Conservation (phyloP, 2,888 invertebrate species). For the Rhyacophila evoluta region DNA sequence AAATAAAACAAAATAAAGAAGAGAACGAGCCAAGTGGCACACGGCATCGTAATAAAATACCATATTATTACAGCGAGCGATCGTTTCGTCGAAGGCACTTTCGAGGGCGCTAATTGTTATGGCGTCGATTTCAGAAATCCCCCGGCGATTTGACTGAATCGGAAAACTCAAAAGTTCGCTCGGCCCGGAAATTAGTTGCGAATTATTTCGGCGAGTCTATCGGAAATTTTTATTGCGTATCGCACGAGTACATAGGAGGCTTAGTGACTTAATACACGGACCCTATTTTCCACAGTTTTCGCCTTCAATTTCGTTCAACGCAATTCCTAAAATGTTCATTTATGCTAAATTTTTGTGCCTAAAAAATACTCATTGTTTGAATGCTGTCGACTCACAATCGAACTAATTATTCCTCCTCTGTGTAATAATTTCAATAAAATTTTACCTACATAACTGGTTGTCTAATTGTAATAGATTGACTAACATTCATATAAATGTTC, state of each 20-base stretch:
- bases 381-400: no score
- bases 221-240: conserved; percentile 1
- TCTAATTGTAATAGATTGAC: no score
- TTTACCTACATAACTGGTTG: no score
- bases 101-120: background rate
- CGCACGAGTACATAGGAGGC: background rate
- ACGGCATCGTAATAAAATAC: conserved; percentile 10
- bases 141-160: background rate
- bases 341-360: no score
- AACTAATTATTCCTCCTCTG: no score
- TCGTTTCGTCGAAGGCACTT: background rate
- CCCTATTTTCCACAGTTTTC: no score
- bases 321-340: no score
- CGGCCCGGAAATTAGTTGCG: conserved; percentile 20
- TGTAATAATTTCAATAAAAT: no score
- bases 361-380: no score
- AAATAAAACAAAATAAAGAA: background rate
- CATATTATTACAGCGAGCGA: background rate
- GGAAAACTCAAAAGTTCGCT: conserved; percentile 4
- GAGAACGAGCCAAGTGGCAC: background rate
- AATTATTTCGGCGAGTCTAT: background rate
- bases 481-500: no score
- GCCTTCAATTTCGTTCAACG: no score
- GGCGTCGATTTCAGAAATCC: conserved; percentile 4
- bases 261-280: background rate